Evolutionary conservation across 2,888 invertebrate species (phyloP), one percentile per base, ranked within the genome.

Genomic region (Corythucha ciliata): DNA sequence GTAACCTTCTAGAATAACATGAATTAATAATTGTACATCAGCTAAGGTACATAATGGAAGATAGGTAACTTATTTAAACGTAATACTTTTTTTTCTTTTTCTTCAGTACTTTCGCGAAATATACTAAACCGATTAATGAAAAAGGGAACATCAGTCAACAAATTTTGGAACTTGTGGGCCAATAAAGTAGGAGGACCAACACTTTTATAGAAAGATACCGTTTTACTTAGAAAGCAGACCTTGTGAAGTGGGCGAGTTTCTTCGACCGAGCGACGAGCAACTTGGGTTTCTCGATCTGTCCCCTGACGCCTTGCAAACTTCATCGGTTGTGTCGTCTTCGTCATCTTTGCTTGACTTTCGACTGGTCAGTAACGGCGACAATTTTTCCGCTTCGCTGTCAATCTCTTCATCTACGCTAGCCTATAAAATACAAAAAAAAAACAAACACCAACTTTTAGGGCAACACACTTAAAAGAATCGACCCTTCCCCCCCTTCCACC

Each of bases 371-470:
- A 88, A 69, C 16, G 88, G 88, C 16, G 87, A 87, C 48, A 86
- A 68, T 60, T 87, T 80, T 69, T 88, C 88, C 42, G 81, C 81
- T 67, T 88, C 87, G 65, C 87, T 87, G 65, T 87, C 86, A 58
- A 83, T 82, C 63, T 82, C 85, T 59, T 83, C 83, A 63, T 82
- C 85, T 27, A 51, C 24, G n/a, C 41, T 41, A 18, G 46, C 51
- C 51, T 51, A 25, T 10, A 39, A 39, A 36, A 36, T 16, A 10
- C 8, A 7, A 8, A 14, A 14, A 36, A 29, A 8, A 29, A 10
- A 29, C 8, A 29, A 29, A 29, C 10, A 29, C 10, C 29, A 29
- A 29, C 12, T 29, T 29, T 29, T 29, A 29, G 12, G 29, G 8
- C 10, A 29, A 29, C n/a, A n/a, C n/a, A n/a, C n/a, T n/a, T n/a